Evolutionary conservation across 2,888 invertebrate species (phyloP).

Genomic region (Eupithecia subumbrata): DNA sequence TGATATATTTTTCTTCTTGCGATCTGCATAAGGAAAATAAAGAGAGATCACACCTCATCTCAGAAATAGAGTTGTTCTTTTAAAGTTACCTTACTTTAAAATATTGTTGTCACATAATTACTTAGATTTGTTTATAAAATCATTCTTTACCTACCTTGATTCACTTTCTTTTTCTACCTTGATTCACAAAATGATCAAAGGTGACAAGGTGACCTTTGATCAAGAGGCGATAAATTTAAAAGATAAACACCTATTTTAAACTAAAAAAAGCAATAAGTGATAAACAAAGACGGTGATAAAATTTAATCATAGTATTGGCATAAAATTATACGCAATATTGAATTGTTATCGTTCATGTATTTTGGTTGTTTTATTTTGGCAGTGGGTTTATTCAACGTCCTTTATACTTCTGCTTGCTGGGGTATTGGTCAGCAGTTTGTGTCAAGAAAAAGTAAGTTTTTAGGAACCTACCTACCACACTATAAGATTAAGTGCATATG

Average conservation of each 20-base stretch:
- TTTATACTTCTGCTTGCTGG: background rate
- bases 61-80: too few species aligned
- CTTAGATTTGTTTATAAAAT: too few species aligned
- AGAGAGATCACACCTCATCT: too few species aligned
- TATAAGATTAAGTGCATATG: background rate
- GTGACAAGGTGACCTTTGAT: background rate
- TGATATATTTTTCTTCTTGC: too few species aligned
- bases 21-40: too few species aligned
- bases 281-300: background rate
- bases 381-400: conserved; percentile 1
- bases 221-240: background rate
- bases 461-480: background rate
- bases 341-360: background rate
- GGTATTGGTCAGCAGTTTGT: background rate
- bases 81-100: too few species aligned
- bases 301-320: background rate
- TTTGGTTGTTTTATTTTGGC: conserved; percentile 10
- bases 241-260: background rate
- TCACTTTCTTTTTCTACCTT: too few species aligned
- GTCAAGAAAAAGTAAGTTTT: background rate
- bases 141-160: too few species aligned
- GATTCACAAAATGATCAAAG: too few species aligned
- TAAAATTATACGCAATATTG: background rate
- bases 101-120: too few species aligned
- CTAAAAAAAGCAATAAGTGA: background rate